These are phyloP conservation scores for Lordiphosa collinella DNA, from an alignment of 1,140 invertebrate genomes.

Conservation along the genomic window DNA sequence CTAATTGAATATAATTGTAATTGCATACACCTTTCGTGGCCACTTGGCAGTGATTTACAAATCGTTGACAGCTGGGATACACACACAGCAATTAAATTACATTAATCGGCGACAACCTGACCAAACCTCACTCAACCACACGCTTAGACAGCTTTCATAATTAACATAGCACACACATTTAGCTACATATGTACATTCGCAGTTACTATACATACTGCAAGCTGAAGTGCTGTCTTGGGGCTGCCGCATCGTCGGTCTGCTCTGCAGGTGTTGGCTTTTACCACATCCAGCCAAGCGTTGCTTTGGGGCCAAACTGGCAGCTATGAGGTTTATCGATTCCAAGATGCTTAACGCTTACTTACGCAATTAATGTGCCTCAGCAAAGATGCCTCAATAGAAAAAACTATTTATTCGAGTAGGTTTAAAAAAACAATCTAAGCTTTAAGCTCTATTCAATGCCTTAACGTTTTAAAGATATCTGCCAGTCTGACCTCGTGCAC, in stretches of 20 bases:
- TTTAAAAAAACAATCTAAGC: no score
- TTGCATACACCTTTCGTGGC: background rate
- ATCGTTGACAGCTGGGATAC: slow-evolving; percentile 11
- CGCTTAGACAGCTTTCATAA: slow-evolving; percentile 26
- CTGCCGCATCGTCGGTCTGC: slow-evolving; percentile 1
- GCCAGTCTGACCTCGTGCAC: slow-evolving; percentile 37
- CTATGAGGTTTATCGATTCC: slow-evolving; percentile 67
- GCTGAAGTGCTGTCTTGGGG: slow-evolving; percentile 43
- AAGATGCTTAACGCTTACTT: slow-evolving; percentile 44
- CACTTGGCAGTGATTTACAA: slow-evolving; percentile 7
- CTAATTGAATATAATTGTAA: slow-evolving; percentile 44
- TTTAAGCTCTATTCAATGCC: slow-evolving; percentile 25
- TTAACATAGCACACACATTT: slow-evolving; percentile 19
- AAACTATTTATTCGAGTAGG: no score
- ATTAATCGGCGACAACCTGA: slow-evolving; percentile 32
- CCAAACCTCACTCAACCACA: slow-evolving; percentile 7
- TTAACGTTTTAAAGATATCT: slow-evolving; percentile 23
- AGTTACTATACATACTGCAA: slow-evolving; percentile 16
- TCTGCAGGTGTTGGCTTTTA: slow-evolving; percentile 36
- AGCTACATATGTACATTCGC: background rate
- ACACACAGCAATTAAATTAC: slow-evolving; percentile 42
- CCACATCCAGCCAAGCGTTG: slow-evolving; percentile 1
- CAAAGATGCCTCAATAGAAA: no score
- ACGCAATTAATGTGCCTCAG: slow-evolving; percentile 69
- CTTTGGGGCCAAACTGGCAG: slow-evolving; percentile 22